phyloP scores from a whole-genome alignment of 2,888 invertebrate genomes.

The Chloroclysta siterata region DNA sequence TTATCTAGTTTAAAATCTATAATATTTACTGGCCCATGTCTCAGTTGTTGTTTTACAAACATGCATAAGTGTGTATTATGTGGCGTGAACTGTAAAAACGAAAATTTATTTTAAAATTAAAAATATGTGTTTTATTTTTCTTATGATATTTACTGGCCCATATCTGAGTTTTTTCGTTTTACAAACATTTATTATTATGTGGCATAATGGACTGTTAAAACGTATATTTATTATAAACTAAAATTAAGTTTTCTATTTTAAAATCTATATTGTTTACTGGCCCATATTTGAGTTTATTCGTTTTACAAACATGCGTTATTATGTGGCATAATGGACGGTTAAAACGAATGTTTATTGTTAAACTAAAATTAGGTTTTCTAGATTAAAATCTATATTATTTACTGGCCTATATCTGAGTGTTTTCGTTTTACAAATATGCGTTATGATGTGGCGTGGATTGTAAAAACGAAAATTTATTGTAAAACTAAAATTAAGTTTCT shows the following conservation, averaged over 20 bases:
- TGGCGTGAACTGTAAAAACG: background rate
- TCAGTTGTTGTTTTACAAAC: no score
- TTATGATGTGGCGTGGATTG: background rate
- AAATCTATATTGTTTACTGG: background rate
- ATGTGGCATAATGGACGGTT: background rate
- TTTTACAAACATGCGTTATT: background rate
- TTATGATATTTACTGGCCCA: background rate
- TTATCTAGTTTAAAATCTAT: no score
- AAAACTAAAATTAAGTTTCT: background rate
- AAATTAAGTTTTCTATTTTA: background rate
- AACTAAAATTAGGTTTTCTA: background rate
- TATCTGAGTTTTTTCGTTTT: background rate
- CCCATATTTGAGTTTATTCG: conserved; percentile 19
- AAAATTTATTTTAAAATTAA: background rate
- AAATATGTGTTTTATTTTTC: background rate
- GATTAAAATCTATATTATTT: background rate
- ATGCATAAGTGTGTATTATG: background rate
- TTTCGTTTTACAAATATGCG: no score
- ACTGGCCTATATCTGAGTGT: background rate
- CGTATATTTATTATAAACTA: background rate
- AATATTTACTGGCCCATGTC: no score
- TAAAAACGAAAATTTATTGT: background rate
- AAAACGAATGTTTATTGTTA: background rate
- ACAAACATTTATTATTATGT: background rate
- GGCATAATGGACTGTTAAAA: background rate